Conservation (phyloP, 2,888 invertebrate species). For the Nipponacmea schrenckii region DNA sequence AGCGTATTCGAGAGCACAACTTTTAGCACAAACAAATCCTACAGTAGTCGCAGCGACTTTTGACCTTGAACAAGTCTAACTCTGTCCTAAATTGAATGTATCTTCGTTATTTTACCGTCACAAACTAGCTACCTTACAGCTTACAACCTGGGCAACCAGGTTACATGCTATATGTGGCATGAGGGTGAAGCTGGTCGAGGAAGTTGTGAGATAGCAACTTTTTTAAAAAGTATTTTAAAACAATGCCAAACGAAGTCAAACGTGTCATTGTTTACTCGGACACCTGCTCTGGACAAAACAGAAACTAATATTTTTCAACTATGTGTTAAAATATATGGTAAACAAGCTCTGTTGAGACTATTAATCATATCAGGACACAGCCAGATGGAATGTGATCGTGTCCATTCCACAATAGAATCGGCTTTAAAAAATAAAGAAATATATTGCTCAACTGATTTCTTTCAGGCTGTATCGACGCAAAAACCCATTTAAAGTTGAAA, state of each 20-base stretch:
- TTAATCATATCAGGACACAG: neutral
- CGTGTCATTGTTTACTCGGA: neutral
- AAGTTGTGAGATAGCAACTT: conserved; percentile 4
- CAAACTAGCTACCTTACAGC: neutral
- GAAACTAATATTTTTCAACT: neutral
- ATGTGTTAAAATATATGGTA: neutral
- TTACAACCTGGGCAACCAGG: neutral
- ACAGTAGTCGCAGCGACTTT: neutral
- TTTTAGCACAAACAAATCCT: neutral
- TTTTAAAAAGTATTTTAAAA: neutral
- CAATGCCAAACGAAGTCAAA: neutral
- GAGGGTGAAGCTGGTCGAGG: neutral
- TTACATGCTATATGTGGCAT: conserved; percentile 10
- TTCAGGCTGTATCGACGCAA: neutral
- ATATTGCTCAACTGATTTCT: neutral
- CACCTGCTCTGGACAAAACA: conserved; percentile 10
- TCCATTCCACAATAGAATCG: neutral
- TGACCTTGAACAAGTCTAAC: conserved; percentile 1
- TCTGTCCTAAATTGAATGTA: neutral
- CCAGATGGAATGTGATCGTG: neutral
- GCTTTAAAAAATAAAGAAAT: neutral
- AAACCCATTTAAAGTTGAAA: neutral
- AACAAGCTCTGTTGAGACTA: neutral
- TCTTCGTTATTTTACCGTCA: conserved; percentile 6
- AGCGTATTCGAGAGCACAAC: neutral